These are phyloP conservation scores for Pterocles orientalis DNA, from an alignment of 2,113 vertebrate species.

Conservation along the genomic window DNA sequence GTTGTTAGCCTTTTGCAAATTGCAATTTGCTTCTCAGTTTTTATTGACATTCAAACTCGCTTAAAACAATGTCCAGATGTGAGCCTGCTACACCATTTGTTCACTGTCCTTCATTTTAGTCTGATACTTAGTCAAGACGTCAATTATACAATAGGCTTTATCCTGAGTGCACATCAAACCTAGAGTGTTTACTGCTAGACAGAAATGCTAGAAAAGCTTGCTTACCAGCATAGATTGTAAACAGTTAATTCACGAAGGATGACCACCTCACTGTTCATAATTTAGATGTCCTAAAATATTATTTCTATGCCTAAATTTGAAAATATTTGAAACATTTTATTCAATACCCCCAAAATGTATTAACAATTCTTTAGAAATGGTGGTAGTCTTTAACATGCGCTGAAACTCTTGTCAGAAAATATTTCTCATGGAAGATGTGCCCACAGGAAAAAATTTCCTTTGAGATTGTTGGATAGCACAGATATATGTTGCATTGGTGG, in stretches of 20 bases:
- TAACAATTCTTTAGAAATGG: not conserved
- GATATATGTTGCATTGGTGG: not conserved
- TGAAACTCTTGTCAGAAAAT: not conserved
- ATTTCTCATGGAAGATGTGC: not conserved
- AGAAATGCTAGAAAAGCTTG: not conserved
- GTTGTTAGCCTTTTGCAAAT: not conserved
- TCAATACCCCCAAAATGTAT: not conserved
- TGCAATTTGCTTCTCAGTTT: not conserved
- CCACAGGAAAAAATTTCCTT: not conserved
- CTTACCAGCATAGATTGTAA: not conserved
- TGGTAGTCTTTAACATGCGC: not conserved
- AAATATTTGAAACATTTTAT: not conserved
- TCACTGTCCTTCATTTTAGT: not conserved
- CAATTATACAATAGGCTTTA: not conserved
- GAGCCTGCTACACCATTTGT: not conserved
- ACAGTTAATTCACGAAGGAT: not conserved
- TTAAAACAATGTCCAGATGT: not conserved
- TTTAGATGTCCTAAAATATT: not conserved
- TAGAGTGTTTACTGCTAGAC: not conserved
- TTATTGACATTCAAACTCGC: not conserved
- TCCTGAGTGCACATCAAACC: not conserved
- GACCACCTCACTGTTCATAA: not conserved
- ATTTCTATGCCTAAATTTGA: not conserved
- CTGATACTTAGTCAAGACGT: not conserved
- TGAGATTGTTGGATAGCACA: not conserved